phyloP scores from a whole-genome alignment of 2,797 vertebrate species.

The Notolepis coatsorum region DNA sequence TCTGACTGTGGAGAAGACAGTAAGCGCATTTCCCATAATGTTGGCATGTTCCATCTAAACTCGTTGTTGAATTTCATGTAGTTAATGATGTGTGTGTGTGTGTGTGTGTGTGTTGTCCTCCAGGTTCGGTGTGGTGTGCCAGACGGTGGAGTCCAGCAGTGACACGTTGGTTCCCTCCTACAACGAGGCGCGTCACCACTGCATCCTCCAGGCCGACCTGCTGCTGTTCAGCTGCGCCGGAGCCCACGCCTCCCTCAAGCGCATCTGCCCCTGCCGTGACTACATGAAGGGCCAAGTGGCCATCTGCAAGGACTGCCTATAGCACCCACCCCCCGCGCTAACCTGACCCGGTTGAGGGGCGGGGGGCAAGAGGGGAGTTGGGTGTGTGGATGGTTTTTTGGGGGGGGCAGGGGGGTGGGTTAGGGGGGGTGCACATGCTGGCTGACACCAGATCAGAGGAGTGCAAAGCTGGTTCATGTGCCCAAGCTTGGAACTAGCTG shows the following conservation, averaged over 20 bases:
- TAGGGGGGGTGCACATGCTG: conserved; percentile 5
- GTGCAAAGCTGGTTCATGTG: too few relatives aligned
- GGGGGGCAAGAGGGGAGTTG: background rate
- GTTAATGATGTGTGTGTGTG: too few relatives aligned
- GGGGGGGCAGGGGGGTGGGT: conserved; percentile 37
- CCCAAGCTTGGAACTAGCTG: too few relatives aligned
- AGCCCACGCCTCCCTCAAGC: conserved; percentile 85
- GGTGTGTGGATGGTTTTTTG: background rate
- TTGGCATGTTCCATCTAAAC: too few relatives aligned
- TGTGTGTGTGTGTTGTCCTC: background rate
- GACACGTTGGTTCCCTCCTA: conserved; percentile 94
- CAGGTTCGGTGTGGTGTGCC: conserved; percentile 91
- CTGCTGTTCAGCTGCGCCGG: conserved; percentile 98
- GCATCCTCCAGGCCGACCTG: conserved; percentile 95
- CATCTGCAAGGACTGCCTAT: conserved; percentile 92
- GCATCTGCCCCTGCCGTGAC: conserved; percentile 97
- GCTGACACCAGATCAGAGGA: too few relatives aligned
- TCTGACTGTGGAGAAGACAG: too few relatives aligned
- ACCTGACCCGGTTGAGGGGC: background rate
- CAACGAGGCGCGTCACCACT: conserved; percentile 87
- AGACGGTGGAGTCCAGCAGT: conserved; percentile 88
- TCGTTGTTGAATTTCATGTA: too few relatives aligned
- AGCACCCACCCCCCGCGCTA: conserved; percentile 49
- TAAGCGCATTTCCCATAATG: too few relatives aligned
- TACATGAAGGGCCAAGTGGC: conserved; percentile 99